These are phyloP conservation scores for Glaucomys volans DNA, from an alignment of 2,113 vertebrate genomes.

Conservation along the genomic window DNA sequence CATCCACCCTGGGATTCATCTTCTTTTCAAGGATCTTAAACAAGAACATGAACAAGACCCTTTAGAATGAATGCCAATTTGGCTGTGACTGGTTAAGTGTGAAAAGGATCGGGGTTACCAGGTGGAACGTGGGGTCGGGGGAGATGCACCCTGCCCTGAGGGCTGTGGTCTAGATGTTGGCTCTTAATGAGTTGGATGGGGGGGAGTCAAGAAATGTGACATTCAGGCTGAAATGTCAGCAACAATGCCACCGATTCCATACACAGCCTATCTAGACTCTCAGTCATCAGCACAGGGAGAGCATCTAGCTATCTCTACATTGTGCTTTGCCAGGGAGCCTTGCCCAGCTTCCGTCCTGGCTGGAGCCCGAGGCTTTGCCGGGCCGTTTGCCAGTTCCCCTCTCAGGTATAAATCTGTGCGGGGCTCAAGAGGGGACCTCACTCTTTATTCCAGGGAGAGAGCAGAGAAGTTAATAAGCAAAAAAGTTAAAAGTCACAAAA, in stretches of 20 bases:
- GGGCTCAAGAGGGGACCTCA: fast-evolving
- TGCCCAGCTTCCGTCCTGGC: not conserved
- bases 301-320: not conserved
- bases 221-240: not conserved
- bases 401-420: fast-evolving
- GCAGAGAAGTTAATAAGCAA: not conserved
- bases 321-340: not conserved
- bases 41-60: not conserved
- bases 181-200: not conserved
- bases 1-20: not conserved
- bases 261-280: not conserved
- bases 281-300: not conserved
- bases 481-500: not conserved
- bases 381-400: not conserved
- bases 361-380: not conserved
- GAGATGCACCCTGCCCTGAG: fast-evolving
- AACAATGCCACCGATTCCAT: not conserved
- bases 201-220: not conserved
- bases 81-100: too few relatives aligned
- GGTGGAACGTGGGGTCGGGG: not conserved
- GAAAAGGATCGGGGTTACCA: not conserved
- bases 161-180: not conserved
- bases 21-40: not conserved
- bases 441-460: not conserved
- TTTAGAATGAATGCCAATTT: not conserved